These are phyloP conservation scores for Heliconius melpomene DNA, from an alignment of 1,140 invertebrate species.

Conservation along the genomic window DNA sequence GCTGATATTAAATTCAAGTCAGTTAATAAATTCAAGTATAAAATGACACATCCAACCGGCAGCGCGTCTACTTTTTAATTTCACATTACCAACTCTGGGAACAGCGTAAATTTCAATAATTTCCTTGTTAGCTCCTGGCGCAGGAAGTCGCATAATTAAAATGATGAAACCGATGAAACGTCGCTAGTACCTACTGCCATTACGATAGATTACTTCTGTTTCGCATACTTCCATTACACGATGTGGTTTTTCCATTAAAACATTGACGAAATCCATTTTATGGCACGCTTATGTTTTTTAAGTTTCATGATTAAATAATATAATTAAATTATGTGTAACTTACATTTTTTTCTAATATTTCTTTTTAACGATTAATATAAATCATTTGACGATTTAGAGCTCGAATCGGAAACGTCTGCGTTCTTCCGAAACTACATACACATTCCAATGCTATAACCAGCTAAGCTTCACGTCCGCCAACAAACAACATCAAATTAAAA, in stretches of 20 bases:
- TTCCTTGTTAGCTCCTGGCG: constrained; percentile 19
- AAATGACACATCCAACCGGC: neutral
- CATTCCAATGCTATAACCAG: neutral
- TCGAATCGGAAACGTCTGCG: neutral
- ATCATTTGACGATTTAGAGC: too few relatives aligned
- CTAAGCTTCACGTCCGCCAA: neutral
- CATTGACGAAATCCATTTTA: neutral
- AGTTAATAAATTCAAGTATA: neutral
- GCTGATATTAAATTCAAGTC: too few relatives aligned
- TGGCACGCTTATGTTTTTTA: neutral
- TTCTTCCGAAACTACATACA: too few relatives aligned
- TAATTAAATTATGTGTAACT: too few relatives aligned
- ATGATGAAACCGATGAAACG: constrained; percentile 27
- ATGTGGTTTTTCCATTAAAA: constrained; percentile 10
- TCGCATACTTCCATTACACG: neutral
- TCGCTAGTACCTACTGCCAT: neutral
- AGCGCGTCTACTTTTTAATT: neutral
- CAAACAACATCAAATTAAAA: neutral
- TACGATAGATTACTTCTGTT: constrained; percentile 25
- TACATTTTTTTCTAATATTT: too few relatives aligned
- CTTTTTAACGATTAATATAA: too few relatives aligned
- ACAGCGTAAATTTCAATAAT: constrained; percentile 27
- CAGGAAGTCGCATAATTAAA: constrained; percentile 28
- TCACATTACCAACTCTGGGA: neutral
- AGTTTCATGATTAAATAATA: neutral